Evolutionary conservation across 2,888 invertebrate species (phyloP).

Genomic region (Polietes domitor): DNA sequence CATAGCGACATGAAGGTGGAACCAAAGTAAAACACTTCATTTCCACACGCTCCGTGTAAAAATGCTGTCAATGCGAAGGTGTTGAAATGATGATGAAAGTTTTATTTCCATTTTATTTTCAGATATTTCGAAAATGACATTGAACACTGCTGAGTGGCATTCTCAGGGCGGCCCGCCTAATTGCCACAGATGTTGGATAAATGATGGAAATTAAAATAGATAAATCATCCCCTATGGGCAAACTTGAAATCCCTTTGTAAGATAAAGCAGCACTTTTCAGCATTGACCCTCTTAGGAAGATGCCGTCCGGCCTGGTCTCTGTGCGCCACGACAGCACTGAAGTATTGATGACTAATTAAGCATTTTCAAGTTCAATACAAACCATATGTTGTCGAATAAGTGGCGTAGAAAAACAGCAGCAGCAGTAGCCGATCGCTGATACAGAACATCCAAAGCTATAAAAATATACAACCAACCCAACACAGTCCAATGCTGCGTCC

Average conservation of each 20-base stretch:
- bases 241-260: background rate
- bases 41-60: no score
- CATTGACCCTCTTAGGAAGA: constrained; percentile 15
- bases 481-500: background rate
- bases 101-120: background rate
- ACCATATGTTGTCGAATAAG: constrained; percentile 49
- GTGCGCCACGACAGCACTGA: background rate
- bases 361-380: constrained; percentile 62
- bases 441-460: background rate
- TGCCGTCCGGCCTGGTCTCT: background rate
- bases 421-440: background rate
- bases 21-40: no score
- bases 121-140: background rate
- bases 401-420: background rate
- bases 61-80: no score
- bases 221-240: background rate
- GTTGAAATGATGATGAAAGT: no score
- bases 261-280: background rate
- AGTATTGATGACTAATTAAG: constrained; percentile 63
- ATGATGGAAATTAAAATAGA: background rate
- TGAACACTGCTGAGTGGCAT: background rate
- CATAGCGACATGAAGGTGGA: no score
- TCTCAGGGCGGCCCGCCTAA: background rate
- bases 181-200: background rate
- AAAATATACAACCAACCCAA: background rate